These are phyloP conservation scores for Epinephelus moara DNA, from an alignment of 2,113 vertebrate species.

Conservation along the genomic window DNA sequence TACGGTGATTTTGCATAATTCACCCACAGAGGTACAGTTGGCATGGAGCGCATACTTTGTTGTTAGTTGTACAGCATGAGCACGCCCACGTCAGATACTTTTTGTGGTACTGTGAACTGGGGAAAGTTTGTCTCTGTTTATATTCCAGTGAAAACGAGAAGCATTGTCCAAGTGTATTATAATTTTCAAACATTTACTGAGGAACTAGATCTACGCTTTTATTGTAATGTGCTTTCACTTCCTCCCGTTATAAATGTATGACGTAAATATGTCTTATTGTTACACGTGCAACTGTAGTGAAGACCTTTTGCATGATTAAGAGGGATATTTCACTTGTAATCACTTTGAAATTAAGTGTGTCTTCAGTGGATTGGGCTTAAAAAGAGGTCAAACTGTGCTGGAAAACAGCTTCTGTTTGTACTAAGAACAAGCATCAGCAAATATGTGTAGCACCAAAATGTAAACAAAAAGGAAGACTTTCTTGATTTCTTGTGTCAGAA, in stretches of 20 bases:
- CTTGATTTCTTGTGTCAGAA: neutral
- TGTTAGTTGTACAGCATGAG: slow-evolving; percentile 35
- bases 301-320: neutral
- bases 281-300: neutral
- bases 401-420: neutral
- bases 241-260: slow-evolving; percentile 1
- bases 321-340: neutral
- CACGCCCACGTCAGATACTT: slow-evolving; percentile 43
- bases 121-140: slow-evolving; percentile 49
- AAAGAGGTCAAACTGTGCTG: neutral
- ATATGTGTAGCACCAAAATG: neutral
- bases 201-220: neutral
- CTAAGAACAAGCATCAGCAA: neutral
- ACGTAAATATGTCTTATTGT: slow-evolving; percentile 14
- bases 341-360: neutral
- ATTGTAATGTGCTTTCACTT: slow-evolving; percentile 49
- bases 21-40: slow-evolving; percentile 45
- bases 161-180: neutral
- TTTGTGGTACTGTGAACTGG: slow-evolving; percentile 20
- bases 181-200: neutral
- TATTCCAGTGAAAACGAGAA: neutral
- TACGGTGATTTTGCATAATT: slow-evolving; percentile 56
- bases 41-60: slow-evolving; percentile 32
- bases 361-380: neutral
- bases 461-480: neutral